These are phyloP conservation scores for Diarsia dahlii DNA, from an alignment of 2,888 invertebrate genomes.

Conservation along the genomic window DNA sequence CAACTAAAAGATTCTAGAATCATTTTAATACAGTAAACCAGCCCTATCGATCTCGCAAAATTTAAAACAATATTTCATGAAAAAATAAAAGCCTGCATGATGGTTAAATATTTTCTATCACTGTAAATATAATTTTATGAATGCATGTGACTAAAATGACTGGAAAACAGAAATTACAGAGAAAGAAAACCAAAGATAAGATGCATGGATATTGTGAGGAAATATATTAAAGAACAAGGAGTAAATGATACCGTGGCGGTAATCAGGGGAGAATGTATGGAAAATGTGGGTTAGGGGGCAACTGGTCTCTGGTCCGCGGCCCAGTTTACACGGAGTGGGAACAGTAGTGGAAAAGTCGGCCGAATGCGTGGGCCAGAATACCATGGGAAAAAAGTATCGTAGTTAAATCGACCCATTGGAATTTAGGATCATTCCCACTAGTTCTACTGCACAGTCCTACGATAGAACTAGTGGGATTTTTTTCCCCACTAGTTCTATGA, in stretches of 20 bases:
- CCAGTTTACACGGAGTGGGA: too few species aligned
- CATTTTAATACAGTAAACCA: not conserved
- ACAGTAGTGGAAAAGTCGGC: too few species aligned
- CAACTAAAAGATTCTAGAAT: not conserved
- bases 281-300: too few species aligned
- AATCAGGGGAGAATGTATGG: not conserved
- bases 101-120: not conserved
- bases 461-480: too few species aligned
- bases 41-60: not conserved
- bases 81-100: not conserved
- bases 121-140: not conserved
- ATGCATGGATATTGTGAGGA: not conserved
- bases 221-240: not conserved
- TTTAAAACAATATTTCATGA: not conserved
- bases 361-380: too few species aligned
- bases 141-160: not conserved
- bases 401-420: too few species aligned
- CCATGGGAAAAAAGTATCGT: too few species aligned
- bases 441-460: too few species aligned
- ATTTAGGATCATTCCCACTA: too few species aligned
- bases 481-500: too few species aligned
- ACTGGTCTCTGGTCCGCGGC: too few species aligned
- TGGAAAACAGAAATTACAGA: too few species aligned
- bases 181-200: not conserved
- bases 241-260: not conserved